phyloP scores from a whole-genome alignment of 2,888 invertebrate genomes.

The Plusia festucae region DNA sequence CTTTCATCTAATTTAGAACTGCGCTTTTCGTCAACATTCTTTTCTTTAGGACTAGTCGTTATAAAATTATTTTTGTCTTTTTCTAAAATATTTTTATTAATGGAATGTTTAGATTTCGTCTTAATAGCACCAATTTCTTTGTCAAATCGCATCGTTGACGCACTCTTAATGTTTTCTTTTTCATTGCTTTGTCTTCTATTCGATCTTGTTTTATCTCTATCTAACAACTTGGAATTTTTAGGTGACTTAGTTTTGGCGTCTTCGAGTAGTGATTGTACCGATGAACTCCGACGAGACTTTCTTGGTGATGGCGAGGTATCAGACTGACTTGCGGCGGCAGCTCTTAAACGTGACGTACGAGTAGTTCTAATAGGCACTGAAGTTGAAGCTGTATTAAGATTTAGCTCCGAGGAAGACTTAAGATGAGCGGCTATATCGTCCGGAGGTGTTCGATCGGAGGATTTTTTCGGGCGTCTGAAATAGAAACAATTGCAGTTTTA shows the following conservation, averaged over 20 bases:
- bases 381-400: constrained; percentile 81
- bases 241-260: constrained; percentile 77
- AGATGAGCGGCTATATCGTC: constrained; percentile 76
- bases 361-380: constrained; percentile 91
- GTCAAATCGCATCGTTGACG: constrained; percentile 70
- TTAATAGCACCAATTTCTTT: constrained; percentile 88
- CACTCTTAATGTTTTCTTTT: constrained; percentile 79
- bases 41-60: constrained; percentile 81
- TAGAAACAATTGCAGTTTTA: constrained; percentile 37
- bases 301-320: constrained; percentile 74
- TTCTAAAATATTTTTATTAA: constrained; percentile 84
- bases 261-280: constrained; percentile 80
- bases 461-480: constrained; percentile 82
- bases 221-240: constrained; percentile 80
- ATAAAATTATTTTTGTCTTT: constrained; percentile 85
- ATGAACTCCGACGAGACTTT: constrained; percentile 83
- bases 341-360: constrained; percentile 92
- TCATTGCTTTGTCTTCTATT: constrained; percentile 78
- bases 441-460: constrained; percentile 72
- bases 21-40: constrained; percentile 73
- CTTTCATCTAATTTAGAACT: constrained; percentile 71
- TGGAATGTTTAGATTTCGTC: constrained; percentile 88
- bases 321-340: constrained; percentile 88
- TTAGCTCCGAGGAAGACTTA: constrained; percentile 86
- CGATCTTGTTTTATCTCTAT: constrained; percentile 79